Percentiles rank a stretch among this genome's conserved stretches.
Conservation (phyloP, 2,113 vertebrate genomes). For the Varanus salvator region DNA sequence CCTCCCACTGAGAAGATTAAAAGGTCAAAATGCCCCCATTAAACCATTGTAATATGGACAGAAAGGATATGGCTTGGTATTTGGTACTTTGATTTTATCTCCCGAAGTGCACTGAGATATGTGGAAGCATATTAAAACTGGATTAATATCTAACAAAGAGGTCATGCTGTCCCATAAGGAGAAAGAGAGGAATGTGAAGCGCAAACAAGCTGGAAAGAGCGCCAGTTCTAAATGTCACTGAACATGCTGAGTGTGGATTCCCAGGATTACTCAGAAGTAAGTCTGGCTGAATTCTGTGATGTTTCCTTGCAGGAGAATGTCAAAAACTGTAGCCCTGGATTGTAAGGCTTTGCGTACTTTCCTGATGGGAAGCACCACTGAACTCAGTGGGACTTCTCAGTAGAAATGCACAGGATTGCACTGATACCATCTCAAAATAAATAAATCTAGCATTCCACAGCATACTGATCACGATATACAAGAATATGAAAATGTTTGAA, state of each 20-base stretch:
- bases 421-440: neutral
- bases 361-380: neutral
- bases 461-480: neutral
- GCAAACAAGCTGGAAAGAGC: neutral
- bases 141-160: slow-evolving; percentile 2
- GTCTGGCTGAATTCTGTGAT: neutral
- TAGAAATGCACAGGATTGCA: neutral
- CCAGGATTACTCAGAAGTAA: neutral
- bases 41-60: neutral
- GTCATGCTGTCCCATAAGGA: neutral
- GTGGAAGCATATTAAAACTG: neutral
- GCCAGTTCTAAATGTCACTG: neutral
- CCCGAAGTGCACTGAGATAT: neutral
- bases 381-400: neutral
- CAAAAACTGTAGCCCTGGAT: neutral
- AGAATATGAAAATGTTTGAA: neutral
- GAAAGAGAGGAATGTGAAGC: neutral
- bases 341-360: neutral
- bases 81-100: neutral
- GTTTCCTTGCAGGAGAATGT: neutral
- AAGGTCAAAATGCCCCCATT: neutral
- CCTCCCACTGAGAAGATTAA: accelerated
- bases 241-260: neutral
- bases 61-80: neutral
- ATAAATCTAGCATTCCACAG: neutral